phyloP scores from a whole-genome alignment of 2,888 invertebrate genomes.

The Netelia melanura region DNA sequence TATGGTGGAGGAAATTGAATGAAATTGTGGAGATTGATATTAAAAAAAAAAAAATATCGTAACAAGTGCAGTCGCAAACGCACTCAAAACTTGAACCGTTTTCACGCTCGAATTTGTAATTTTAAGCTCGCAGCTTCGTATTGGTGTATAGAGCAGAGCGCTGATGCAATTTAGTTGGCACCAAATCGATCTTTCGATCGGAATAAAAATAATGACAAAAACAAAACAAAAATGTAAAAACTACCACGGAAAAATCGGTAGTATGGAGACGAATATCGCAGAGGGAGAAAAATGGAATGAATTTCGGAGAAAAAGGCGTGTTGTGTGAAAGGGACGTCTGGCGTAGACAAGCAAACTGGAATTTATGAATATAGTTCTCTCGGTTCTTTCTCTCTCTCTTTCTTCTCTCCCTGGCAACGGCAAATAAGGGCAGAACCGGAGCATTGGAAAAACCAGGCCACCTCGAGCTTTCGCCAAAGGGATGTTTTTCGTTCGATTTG shows the following conservation, averaged over 20 bases:
- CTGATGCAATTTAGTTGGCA: not conserved
- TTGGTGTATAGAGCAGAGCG: not conserved
- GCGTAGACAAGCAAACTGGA: slow-evolving; percentile 75
- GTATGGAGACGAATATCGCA: slow-evolving; percentile 9
- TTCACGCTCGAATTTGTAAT: not conserved
- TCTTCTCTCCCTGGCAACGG: slow-evolving; percentile 46
- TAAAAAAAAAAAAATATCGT: not conserved
- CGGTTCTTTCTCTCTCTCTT: slow-evolving; percentile 39
- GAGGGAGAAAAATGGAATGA: slow-evolving; percentile 31
- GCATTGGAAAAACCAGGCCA: slow-evolving; percentile 48
- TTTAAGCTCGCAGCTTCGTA: not conserved
- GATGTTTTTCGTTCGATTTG: slow-evolving; percentile 17
- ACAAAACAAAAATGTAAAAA: not conserved
- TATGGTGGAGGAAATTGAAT: not conserved
- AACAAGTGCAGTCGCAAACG: not conserved
- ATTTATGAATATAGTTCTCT: slow-evolving; percentile 72
- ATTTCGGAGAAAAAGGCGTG: slow-evolving; percentile 17
- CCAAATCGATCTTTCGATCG: not conserved
- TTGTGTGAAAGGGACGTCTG: slow-evolving; percentile 63
- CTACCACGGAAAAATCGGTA: not conserved
- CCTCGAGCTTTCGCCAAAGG: slow-evolving; percentile 9
- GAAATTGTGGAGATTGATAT: not conserved
- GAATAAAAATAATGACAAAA: not conserved
- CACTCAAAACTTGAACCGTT: not conserved
- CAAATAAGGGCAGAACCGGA: slow-evolving; percentile 50